Percentiles rank a stretch among this genome's conserved stretches.
Conservation (phyloP, 2,797 vertebrate species). For the Halcyon leucocephala region DNA sequence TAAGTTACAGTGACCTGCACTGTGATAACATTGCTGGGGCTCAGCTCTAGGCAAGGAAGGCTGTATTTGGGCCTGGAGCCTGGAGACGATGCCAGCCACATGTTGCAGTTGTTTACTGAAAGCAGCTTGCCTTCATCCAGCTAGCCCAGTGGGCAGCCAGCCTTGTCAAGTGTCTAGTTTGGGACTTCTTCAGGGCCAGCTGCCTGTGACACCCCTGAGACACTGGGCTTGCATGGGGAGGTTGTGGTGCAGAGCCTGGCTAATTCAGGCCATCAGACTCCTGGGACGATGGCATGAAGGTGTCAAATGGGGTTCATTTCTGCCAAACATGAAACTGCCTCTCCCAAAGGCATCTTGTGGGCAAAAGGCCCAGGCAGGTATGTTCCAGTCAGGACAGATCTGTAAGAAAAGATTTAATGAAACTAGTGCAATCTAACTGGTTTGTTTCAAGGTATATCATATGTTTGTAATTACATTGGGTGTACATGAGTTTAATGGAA, state of each 20-base stretch:
- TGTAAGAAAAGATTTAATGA: not conserved
- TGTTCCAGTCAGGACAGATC: not conserved
- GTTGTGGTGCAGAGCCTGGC: not conserved
- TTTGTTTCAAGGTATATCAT: not conserved
- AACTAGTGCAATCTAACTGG: not conserved
- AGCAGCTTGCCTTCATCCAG: not conserved
- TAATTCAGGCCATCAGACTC: not conserved
- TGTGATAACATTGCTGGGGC: rapidly evolving
- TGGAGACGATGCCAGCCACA: rapidly evolving
- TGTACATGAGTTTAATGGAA: not conserved
- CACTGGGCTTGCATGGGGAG: not conserved
- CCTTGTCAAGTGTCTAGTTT: rapidly evolving
- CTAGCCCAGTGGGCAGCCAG: not conserved
- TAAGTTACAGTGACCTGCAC: not conserved
- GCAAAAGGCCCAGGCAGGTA: not conserved
- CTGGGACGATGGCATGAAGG: not conserved
- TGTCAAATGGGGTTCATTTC: not conserved
- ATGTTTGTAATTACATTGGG: not conserved
- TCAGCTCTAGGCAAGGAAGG: not conserved
- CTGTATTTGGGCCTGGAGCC: not conserved
- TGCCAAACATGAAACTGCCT: not conserved
- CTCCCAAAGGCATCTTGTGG: not conserved
- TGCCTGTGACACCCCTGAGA: not conserved
- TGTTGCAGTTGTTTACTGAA: not conserved
- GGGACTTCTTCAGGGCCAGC: not conserved